Percentiles rank a stretch among this genome's conserved stretches.
These are phyloP conservation scores for Archips crataeganus DNA, from an alignment of 2,888 invertebrate genomes.

Conservation along the genomic window DNA sequence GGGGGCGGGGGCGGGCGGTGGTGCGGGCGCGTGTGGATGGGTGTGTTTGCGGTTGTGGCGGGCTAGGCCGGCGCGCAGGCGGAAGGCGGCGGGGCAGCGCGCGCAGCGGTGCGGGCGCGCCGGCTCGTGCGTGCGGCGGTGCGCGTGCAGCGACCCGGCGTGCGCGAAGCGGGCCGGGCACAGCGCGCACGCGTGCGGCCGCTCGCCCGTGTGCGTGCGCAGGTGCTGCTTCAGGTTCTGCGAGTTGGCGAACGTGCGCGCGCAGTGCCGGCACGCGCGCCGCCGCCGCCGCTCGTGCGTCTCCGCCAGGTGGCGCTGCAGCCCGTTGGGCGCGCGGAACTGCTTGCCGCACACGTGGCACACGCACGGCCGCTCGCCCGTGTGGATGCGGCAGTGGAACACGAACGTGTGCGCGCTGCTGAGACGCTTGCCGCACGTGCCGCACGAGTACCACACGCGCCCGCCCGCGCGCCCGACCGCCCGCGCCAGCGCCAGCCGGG, in stretches of 20 bases:
- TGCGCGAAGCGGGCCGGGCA: slow-evolving; percentile 89
- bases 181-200: slow-evolving; percentile 84
- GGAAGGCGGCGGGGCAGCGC: slow-evolving; percentile 87
- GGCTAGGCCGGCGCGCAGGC: slow-evolving; percentile 84
- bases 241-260: slow-evolving; percentile 78
- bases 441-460: slow-evolving; percentile 84
- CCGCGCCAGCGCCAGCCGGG: slow-evolving; percentile 63
- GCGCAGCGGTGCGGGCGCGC: slow-evolving; percentile 85
- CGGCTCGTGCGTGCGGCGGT: slow-evolving; percentile 85
- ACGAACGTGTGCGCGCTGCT: slow-evolving; percentile 87
- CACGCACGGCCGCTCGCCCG: slow-evolving; percentile 88
- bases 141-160: slow-evolving; percentile 88
- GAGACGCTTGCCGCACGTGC: slow-evolving; percentile 85
- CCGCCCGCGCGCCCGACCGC: slow-evolving; percentile 77
- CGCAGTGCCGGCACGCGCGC: slow-evolving; percentile 84
- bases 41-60: slow-evolving; percentile 86
- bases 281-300: slow-evolving; percentile 87
- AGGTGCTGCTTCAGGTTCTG: slow-evolving; percentile 79
- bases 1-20: slow-evolving; percentile 67
- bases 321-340: slow-evolving; percentile 88
- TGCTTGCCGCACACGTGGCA: slow-evolving; percentile 89
- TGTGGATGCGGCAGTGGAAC: slow-evolving; percentile 88
- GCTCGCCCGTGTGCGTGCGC: slow-evolving; percentile 79
- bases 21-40: slow-evolving; percentile 68
- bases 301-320: slow-evolving; percentile 87